Conservation (phyloP, 2,888 invertebrate genomes). For the Drosophila subquinaria region DNA sequence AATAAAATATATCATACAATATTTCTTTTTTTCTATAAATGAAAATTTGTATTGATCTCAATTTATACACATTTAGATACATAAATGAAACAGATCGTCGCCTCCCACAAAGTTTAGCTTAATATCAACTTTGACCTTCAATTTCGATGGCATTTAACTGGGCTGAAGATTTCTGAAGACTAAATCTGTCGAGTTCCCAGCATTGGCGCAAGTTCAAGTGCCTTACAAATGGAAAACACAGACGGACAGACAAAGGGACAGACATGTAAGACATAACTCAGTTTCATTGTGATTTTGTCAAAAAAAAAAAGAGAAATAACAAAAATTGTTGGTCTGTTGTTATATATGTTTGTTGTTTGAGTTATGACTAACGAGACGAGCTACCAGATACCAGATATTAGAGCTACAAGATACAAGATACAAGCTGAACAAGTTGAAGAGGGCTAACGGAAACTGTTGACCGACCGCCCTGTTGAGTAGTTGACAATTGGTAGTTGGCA, state of each 20-base stretch:
- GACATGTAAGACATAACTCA: conserved; percentile 47
- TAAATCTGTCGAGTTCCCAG: conserved; percentile 42
- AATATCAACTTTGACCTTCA: conserved; percentile 1
- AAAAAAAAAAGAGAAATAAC: conserved; percentile 12
- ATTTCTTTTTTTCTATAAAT: too few species aligned
- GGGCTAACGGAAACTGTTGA: conserved; percentile 69
- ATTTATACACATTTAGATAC: too few species aligned
- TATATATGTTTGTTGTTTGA: conserved; percentile 21
- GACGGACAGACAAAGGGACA: conserved; percentile 7
- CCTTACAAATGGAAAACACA: conserved; percentile 28
- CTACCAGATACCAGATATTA: conserved; percentile 31
- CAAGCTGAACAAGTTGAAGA: conserved; percentile 56
- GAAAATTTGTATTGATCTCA: neutral
- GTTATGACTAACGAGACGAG: conserved; percentile 59
- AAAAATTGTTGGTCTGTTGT: conserved; percentile 9
- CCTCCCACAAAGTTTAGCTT: neutral
- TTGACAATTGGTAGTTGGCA: conserved; percentile 31
- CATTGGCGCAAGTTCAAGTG: conserved; percentile 38
- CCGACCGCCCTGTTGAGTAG: conserved; percentile 46
- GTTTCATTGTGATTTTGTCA: conserved; percentile 45
- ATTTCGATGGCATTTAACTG: neutral
- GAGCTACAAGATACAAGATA: conserved; percentile 40
- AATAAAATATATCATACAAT: too few species aligned
- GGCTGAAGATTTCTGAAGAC: conserved; percentile 15
- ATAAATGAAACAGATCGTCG: neutral